Evolutionary conservation across 2,888 invertebrate species (phyloP), one percentile per base, ranked within the genome.

Genomic region (Cepaea hortensis): DNA sequence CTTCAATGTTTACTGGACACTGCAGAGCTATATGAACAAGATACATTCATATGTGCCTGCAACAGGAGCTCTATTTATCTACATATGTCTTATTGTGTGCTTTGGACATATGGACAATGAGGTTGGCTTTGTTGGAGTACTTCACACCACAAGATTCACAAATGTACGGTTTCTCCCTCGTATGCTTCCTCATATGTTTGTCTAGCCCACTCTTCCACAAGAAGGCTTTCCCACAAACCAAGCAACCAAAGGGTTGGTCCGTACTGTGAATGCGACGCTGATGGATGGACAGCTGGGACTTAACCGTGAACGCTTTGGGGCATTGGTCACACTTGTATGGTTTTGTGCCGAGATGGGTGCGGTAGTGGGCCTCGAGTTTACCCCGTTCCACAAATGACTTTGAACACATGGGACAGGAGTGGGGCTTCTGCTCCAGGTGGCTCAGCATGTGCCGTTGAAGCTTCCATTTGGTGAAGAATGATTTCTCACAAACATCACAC

Each of bases 391-490:
- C 82, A 62, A 86, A 79, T 1, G 87, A 85, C 85, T 87, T 86
- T n/a, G 85, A 85, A 46, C 88, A 88, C 86, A 83, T 82, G 15
- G 87, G 87, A 62, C 88, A 88, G 13, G 85, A 88, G 81, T 87
- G 87, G 0, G 88, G 88, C 35, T 87, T 87, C 35, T 85, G 81
- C 72, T 88, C 86, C 9, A 83, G 23, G 83, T 88, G 88, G 62
- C 85, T 85, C n/a, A 88, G 87, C 75, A 80, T 87, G 84, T 88
- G 88, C 46, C 87, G 84, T 73, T 88, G 88, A 7, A 88, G 88
- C 80, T 88, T 87, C 82, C 87, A 87, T 84, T 88, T 88, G 7
- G 87, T 83, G 84, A 88, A 87, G 84, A 88, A 88, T 65, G 85
- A 85, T 75, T 88, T 88, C 62, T 85, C 77, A 55, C 88, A 88